A percentile compares a stretch with the other conserved stretches of the same genome.
Conservation (phyloP, 53 echinoderm and acorn worm genomes). For the Henricia sp. region DNA sequence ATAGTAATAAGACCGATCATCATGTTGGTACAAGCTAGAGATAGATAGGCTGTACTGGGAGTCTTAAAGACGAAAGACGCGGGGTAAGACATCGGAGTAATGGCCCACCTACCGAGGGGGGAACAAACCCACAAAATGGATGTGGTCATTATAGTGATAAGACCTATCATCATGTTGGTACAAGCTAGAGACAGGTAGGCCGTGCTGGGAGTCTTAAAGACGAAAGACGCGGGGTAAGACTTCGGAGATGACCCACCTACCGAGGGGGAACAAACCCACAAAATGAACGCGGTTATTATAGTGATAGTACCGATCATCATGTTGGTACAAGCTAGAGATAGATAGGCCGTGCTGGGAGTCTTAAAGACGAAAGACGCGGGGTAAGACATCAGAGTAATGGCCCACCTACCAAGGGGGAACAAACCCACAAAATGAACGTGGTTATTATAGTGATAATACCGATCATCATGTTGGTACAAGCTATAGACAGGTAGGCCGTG, state of each 20-base stretch:
- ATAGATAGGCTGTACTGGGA: slow-evolving; percentile 87
- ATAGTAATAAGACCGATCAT: slow-evolving; percentile 82
- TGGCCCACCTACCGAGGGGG: slow-evolving; percentile 78
- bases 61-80: slow-evolving; percentile 83
- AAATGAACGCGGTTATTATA: slow-evolving; percentile 82
- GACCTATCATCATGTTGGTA: slow-evolving; percentile 79
- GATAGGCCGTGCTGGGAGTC: slow-evolving; percentile 91
- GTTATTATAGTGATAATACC: slow-evolving; percentile 86
- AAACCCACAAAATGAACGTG: slow-evolving; percentile 84
- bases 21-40: slow-evolving; percentile 85
- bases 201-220: slow-evolving; percentile 87
- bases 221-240: slow-evolving; percentile 81
- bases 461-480: slow-evolving; percentile 78
- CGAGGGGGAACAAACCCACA: no score
- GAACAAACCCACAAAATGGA: no score
- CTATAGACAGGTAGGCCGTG: slow-evolving; percentile 87
- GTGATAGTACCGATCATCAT: slow-evolving; percentile 82
- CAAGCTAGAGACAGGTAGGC: slow-evolving; percentile 88
- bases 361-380: slow-evolving; percentile 80
- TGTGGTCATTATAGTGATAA: slow-evolving; percentile 80
- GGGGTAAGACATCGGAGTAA: slow-evolving; percentile 96
- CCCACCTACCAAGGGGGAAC: slow-evolving; percentile 71
- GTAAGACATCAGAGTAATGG: slow-evolving; percentile 82
- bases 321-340: slow-evolving; percentile 81
- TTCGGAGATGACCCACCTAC: slow-evolving; percentile 87